phyloP scores from a whole-genome alignment of 64 coral and sea anemone species.

The Trachythela sp. region DNA sequence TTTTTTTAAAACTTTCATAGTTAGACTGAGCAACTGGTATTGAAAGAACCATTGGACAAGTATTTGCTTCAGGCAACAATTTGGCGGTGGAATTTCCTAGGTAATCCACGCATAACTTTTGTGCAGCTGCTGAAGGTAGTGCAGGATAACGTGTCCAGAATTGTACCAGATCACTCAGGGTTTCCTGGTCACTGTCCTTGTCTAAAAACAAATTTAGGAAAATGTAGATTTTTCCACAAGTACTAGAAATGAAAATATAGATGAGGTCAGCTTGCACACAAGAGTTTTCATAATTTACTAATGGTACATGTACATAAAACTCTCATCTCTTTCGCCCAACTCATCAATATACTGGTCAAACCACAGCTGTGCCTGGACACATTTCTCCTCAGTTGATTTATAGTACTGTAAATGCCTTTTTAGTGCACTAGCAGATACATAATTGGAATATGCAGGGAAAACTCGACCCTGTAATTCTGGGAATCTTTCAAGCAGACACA shows the following conservation, averaged over 20 bases:
- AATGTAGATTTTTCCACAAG: background rate
- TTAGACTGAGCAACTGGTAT: background rate
- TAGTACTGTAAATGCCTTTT: background rate
- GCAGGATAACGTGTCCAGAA: conserved; percentile 6
- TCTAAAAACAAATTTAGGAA: background rate
- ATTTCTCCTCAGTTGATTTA: background rate
- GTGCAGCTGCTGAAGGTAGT: background rate
- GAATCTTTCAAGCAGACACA: background rate
- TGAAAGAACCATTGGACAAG: background rate
- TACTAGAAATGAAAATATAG: background rate
- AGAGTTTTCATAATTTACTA: background rate
- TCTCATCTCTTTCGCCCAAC: conserved; percentile 1
- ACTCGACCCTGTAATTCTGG: background rate
- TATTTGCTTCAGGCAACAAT: background rate
- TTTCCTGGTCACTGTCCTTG: background rate
- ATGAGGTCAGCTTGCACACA: background rate
- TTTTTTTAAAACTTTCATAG: background rate
- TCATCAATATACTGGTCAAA: conserved; percentile 26
- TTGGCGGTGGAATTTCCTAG: background rate
- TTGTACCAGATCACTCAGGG: conserved; percentile 9
- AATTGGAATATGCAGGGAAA: background rate
- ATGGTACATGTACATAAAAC: too few relatives aligned
- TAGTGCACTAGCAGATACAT: background rate
- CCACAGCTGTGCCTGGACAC: conserved; percentile 2
- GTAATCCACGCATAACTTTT: background rate